Conservation (phyloP, 2,113 vertebrate species). For the Microcebus griseorufus region DNA sequence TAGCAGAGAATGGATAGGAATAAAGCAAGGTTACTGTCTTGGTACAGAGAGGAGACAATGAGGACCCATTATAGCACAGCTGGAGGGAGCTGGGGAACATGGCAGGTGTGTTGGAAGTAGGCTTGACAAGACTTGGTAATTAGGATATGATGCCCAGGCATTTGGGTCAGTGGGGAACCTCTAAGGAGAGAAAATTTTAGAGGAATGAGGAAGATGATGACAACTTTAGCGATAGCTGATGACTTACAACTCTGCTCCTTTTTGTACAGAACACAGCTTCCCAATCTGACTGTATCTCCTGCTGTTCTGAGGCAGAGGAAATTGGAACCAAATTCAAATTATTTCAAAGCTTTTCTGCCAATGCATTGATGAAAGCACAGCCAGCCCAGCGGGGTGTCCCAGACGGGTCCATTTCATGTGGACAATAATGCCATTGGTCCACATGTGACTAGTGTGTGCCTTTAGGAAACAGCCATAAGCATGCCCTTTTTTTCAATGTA, state of each 20-base stretch:
- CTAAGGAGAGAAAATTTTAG: neutral
- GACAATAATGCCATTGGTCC: neutral
- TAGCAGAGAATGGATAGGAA: neutral
- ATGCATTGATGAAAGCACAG: conserved; percentile 32
- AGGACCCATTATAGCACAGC: neutral
- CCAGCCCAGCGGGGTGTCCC: neutral
- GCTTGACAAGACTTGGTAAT: neutral
- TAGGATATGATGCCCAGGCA: neutral
- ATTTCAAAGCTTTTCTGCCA: neutral
- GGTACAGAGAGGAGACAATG: neutral
- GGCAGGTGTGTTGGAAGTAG: neutral
- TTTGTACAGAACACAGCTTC: neutral
- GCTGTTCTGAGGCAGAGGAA: neutral
- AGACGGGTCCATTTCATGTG: neutral
- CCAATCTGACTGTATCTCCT: neutral
- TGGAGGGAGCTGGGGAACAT: neutral
- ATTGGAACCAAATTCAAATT: neutral
- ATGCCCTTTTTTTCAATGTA: neutral
- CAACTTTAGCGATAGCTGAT: neutral
- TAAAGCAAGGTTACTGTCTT: neutral
- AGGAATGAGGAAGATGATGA: neutral
- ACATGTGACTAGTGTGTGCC: neutral
- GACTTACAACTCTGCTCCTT: neutral
- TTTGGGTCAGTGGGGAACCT: neutral
- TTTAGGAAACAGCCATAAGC: neutral